phyloP scores from a whole-genome alignment of 1,140 invertebrate species.

The Gonatopus flavifemur region DNA sequence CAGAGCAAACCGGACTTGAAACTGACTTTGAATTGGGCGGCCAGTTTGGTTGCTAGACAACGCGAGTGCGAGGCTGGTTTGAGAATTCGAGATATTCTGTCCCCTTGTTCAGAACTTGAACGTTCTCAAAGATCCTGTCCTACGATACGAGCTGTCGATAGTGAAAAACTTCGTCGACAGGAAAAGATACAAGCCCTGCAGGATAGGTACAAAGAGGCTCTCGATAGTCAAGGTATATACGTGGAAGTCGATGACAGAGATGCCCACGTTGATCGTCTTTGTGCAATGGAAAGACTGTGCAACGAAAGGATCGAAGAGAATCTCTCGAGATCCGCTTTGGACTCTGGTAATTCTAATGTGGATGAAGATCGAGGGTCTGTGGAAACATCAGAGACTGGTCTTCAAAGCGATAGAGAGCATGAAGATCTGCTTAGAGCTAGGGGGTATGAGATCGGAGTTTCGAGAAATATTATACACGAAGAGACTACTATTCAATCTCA shows the following conservation, averaged over 20 bases:
- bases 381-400: constrained; percentile 37
- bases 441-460: constrained; percentile 41
- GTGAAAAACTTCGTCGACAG: no score
- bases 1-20: constrained; percentile 54
- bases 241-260: constrained; percentile 34
- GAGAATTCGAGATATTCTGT: no score
- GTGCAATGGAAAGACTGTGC: constrained; percentile 49
- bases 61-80: constrained; percentile 38
- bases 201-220: constrained; percentile 16
- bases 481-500: constrained; percentile 33
- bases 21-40: constrained; percentile 52
- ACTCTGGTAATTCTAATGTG: constrained; percentile 48
- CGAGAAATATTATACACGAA: constrained; percentile 37
- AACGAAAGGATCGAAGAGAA: constrained; percentile 47
- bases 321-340: constrained; percentile 43
- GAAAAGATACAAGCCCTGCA: constrained; percentile 26
- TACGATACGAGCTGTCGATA: no score
- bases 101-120: no score
- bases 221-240: constrained; percentile 22
- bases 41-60: constrained; percentile 48
- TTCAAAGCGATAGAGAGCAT: constrained; percentile 33
- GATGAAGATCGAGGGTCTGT: constrained; percentile 42
- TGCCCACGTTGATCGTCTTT: constrained; percentile 44
- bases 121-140: no score
- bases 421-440: constrained; percentile 27